Evolutionary conservation across 2,888 invertebrate species (phyloP), one percentile per base, ranked within the genome.

Genomic region (Xanthorhoe designata): DNA sequence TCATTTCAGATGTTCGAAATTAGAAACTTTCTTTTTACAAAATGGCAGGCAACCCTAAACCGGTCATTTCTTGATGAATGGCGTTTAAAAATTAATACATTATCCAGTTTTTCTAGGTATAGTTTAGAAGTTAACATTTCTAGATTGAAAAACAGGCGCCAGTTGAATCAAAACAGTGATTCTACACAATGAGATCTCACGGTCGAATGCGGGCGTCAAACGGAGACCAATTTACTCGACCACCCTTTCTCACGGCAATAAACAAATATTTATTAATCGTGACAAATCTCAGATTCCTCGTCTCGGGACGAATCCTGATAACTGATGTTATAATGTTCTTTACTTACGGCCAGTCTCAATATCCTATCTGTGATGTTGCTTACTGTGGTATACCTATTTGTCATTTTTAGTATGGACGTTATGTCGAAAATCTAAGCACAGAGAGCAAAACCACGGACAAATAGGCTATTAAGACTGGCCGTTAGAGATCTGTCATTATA

Each of bases 141-240:
- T 65, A 74, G 74, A 78, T 52, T 84, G 81, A 79, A 80, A 80
- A 89, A 90, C 88, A 87, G 63, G 66, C 66, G 66, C 66, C 63
- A 88, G 32, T 88, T 84, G 84, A 87, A 87, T 88, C 88, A 86
- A 88, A 89, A 87, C 87, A 88, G 80, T 89, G 89, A 88, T 87
- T 91, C 87, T 29, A 13, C 49, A 74, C 73, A 74, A 72, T 74
- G 87, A 85, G 82, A 86, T 92, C 92, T 88, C 92, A 90, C 92
- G 91, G 83, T 90, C 80, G 82, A 84, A 92, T 91, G 92, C 92
- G 91, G 92, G 90, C 90, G 87, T 87, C 87, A 87, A 90, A 91
- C 90, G 89, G 88, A 18, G 51, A 88, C 90, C 92, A 91, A 92
- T 92, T 90, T 89, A 88, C 89, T 85, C 82, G 79, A 82, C 83